Evolutionary conservation across 2,797 vertebrate species (phyloP), one percentile per base, ranked within the genome.

Genomic region (Sebastes wilsoni): DNA sequence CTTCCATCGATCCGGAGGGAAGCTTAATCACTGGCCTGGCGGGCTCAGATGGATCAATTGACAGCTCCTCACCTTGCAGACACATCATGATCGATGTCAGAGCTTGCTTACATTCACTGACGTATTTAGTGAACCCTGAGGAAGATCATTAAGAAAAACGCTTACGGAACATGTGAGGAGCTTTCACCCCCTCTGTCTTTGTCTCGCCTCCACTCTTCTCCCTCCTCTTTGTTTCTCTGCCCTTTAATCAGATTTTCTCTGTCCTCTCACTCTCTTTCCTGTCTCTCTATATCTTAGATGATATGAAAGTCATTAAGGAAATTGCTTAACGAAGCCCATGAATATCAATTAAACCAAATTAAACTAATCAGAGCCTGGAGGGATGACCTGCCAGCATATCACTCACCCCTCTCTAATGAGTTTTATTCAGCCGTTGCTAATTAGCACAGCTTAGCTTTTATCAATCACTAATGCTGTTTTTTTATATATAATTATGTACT

Each of bases 291-390:
- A 68, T 87, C 64, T 75, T 72, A 89, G 52, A 83, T 77, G 67
- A 62, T 72, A 77, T 49, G 25, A 79, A 85, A 88, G 85, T 86
- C 79, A 80, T 87, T 88, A 84, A 83, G 69, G 85, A 87, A 90
- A 87, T 77, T 86, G 84, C 75, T 56, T 88, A 83, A 88, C 85
- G 83, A 85, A 82, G 75, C 7, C 66, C 70, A 81, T 87, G 85
- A 89, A 90, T 91, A 88, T 85, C 80, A 88, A 89, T 89, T 87
- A 83, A 83, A 84, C 27, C 72, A 85, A 77, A 86, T 90, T 81
- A 85, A 82, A 82, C 36, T 84, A 81, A 90, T 86, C 82, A 67
- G 81, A 76, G 73, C 75, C 88, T 77, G 30, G 69, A 69, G 74
- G 75, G 68, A 16, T 88, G 86, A 88, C 83, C 89, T 87, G 70